These are phyloP conservation scores for Lepidocyrtoides sp. DNA, from an alignment of 2,888 invertebrate genomes.

Conservation along the genomic window DNA sequence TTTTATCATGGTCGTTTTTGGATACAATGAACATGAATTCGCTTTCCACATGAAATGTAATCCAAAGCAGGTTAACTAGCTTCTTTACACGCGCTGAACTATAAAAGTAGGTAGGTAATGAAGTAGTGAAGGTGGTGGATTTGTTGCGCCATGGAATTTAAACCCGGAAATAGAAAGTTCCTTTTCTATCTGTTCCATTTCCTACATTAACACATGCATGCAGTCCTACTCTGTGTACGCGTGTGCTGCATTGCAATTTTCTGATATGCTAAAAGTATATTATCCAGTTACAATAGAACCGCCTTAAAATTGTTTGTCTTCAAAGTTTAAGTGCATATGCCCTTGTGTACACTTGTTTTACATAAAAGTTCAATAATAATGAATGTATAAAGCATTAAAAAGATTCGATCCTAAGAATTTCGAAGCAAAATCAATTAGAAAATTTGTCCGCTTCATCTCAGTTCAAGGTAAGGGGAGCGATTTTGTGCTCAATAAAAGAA, in stretches of 20 bases:
- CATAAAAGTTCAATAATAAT: too few relatives aligned
- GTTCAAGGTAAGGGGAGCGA: background rate
- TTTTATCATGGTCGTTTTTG: background rate
- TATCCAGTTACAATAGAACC: background rate
- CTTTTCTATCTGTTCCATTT: conserved; percentile 19
- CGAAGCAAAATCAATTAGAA: background rate
- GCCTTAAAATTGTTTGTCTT: too few relatives aligned
- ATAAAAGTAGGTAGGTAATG: conserved; percentile 10
- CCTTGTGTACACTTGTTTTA: too few relatives aligned
- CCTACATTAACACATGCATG: background rate
- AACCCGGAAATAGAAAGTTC: conserved; percentile 7
- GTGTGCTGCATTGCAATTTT: background rate
- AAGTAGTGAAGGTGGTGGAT: too few relatives aligned
- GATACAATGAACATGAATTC: background rate
- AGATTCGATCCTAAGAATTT: too few relatives aligned
- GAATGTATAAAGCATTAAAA: too few relatives aligned
- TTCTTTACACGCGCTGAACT: background rate
- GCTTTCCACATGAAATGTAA: conserved; percentile 29
- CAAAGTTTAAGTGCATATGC: too few relatives aligned
- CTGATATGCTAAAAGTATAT: background rate
- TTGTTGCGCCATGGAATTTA: background rate
- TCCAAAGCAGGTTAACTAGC: conserved; percentile 7
- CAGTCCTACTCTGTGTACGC: too few relatives aligned
- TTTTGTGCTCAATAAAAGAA: conserved; percentile 34
- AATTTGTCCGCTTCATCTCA: background rate